Evolutionary conservation across 2,797 vertebrate genomes (phyloP).

Genomic region (Pagetopsis macropterus): DNA sequence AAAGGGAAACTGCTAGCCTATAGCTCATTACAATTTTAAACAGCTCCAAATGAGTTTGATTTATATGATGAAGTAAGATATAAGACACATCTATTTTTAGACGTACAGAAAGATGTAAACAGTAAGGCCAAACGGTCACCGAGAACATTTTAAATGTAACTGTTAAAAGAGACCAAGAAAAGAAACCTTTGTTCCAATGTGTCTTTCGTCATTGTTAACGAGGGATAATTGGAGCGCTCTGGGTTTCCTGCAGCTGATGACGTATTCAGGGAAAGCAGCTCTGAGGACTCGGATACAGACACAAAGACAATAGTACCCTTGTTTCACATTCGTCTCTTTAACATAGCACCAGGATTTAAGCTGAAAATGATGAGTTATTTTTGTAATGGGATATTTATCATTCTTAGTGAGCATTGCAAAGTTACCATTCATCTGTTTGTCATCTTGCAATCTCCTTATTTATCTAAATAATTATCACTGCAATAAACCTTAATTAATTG

Average conservation of each 20-base stretch:
- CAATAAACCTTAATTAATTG: no score
- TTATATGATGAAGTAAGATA: not conserved
- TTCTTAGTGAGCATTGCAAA: no score
- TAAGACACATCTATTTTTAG: not conserved
- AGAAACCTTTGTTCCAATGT: conserved; percentile 32
- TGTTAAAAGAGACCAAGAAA: conserved; percentile 14
- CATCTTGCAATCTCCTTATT: no score
- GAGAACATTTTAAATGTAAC: not conserved
- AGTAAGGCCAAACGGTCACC: not conserved
- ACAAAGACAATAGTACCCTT: conserved; percentile 13
- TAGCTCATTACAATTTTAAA: not conserved
- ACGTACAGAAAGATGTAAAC: not conserved
- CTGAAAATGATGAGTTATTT: conserved; percentile 25
- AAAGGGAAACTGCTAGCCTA: no score
- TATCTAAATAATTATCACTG: no score
- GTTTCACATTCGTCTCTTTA: conserved; percentile 15
- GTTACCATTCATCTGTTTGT: no score
- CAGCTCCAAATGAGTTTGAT: not conserved
- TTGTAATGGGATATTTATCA: not conserved
- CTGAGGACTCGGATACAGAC: conserved; percentile 3
- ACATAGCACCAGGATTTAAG: not conserved
- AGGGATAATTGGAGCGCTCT: conserved; percentile 29
- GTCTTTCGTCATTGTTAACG: conserved; percentile 25
- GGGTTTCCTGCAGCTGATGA: conserved; percentile 40
- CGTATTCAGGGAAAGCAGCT: conserved; percentile 35